A percentile compares a stretch with the other conserved stretches of the same genome.
Conservation (phyloP, 2,113 vertebrate genomes). For the Nesogale talazaci region DNA sequence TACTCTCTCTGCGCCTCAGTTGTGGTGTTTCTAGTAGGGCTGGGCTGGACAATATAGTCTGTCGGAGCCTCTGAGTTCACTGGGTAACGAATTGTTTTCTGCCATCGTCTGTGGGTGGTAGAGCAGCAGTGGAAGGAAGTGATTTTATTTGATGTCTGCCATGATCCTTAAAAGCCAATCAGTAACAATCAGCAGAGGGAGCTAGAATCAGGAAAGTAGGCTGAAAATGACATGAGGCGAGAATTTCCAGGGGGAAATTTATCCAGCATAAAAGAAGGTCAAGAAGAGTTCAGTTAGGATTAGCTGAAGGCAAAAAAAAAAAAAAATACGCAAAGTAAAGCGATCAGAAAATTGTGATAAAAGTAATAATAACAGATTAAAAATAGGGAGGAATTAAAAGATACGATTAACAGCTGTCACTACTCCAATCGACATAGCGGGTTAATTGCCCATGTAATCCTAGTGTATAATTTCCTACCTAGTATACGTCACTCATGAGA, state of each 20-base stretch:
- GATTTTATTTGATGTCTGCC: slow-evolving; percentile 42
- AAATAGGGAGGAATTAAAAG: slow-evolving; percentile 69
- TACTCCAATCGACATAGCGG: slow-evolving; percentile 70
- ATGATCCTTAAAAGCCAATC: slow-evolving; percentile 53
- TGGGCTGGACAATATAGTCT: neutral
- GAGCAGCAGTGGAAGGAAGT: slow-evolving; percentile 11
- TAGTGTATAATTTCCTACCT: slow-evolving; percentile 72
- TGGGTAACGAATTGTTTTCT: neutral
- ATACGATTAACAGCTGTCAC: slow-evolving; percentile 80
- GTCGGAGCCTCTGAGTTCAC: neutral
- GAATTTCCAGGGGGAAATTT: slow-evolving; percentile 60
- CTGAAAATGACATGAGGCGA: slow-evolving; percentile 47
- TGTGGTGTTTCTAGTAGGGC: slow-evolving; percentile 17
- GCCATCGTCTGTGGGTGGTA: neutral
- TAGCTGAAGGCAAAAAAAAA: slow-evolving; percentile 65
- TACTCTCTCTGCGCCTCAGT: neutral
- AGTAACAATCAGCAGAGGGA: slow-evolving; percentile 72
- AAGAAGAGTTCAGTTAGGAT: slow-evolving; percentile 75
- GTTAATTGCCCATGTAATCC: slow-evolving; percentile 76
- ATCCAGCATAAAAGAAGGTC: slow-evolving; percentile 65
- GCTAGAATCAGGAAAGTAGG: slow-evolving; percentile 64
- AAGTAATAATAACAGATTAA: slow-evolving; percentile 74
- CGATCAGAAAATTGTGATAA: slow-evolving; percentile 70
- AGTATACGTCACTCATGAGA: slow-evolving; percentile 62
- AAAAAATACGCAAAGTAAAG: slow-evolving; percentile 69